Evolutionary conservation across 1,140 invertebrate genomes (phyloP), one percentile per base, ranked within the genome.

Genomic region (Triops longicaudatus): DNA sequence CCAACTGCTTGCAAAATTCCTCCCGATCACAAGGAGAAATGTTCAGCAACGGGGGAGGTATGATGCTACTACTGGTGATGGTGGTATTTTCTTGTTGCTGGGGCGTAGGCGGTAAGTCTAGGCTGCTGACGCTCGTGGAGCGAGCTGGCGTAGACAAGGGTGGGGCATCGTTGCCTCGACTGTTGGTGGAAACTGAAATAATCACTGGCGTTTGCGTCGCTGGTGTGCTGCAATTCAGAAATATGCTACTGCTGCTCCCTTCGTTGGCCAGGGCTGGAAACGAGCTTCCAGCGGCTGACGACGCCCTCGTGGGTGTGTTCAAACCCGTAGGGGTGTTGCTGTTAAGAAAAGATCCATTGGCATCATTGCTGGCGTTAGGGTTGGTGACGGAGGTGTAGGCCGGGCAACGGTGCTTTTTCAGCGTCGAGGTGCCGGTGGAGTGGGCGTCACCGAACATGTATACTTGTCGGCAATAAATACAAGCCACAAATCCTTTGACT

Each of bases 401-500:
- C 1, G 73, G 31, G 26, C 76, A 77, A 1, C 76, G 76, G 43
- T 77, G 76, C 43, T 77, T 77, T 27, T 77, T 77, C 28, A 77
- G 22, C 22, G 76, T 77, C 26, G 76, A 77, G 5, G 76, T 77
- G n/a, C 76, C 76, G 22, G 76, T 77, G 1, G 76, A 77, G 50
- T 77, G 76, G 72, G 76, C 76, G 22, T 77, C 76, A 27, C 76
- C 76, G 28, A 77, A 77, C 37, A 73, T 73, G 41, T 77, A 77
- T n/a, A 77, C 76, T 44, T 77, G 76, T 3, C 76, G 76, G 27
- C 76, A 77, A 72, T 73, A 77, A 42, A 77, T 73, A 44, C 76
- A 77, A 14, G 76, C 76, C 26, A 77, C 76, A n/a, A 73, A 77
- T n/a, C 76, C 76, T 73, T 77, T 77, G 28, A 77, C 76, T 26